Base-by-base conservation (phyloP, 37 sponge, comb jelly and placozoan species). In the Agelas oroides region DNA sequence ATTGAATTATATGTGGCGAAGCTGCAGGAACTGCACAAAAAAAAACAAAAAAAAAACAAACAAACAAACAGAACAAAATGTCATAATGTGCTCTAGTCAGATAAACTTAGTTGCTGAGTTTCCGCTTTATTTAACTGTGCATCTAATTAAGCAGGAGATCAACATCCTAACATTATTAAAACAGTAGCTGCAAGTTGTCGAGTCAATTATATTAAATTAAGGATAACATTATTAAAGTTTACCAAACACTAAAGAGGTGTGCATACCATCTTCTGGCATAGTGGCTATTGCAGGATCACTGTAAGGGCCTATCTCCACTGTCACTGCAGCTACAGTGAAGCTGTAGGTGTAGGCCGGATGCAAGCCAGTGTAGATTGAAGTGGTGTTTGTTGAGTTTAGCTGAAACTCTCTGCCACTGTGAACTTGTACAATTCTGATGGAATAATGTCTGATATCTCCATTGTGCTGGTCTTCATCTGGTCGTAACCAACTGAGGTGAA, bases 21-120 rank as follows among this genome's bases (percentile, higher is more conserved):
- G 70, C 88, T 75, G 34, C 33, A 34, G 88, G 88, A 20, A 71
- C 88, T 87, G 38, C n/a, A n/a, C n/a, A n/a, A n/a, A n/a, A n/a
- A n/a, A n/a, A n/a, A n/a, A n/a, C n/a, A n/a, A n/a, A n/a, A n/a
- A n/a, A n/a, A n/a, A n/a, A n/a, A n/a, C n/a, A n/a, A n/a, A n/a
- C n/a, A n/a, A n/a, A n/a, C n/a, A n/a, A n/a, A n/a, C n/a, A n/a
- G n/a, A n/a, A n/a, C n/a, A n/a, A n/a, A n/a, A n/a, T n/a, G n/a
- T n/a, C n/a, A 2, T 58, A 1, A 57, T 0, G n/a, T n/a, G n/a
- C n/a, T n/a, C n/a, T n/a, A n/a, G n/a, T n/a, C n/a, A n/a, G n/a
- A n/a, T n/a, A n/a, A n/a, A n/a, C n/a, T n/a, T n/a, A n/a, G n/a
- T n/a, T n/a, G n/a, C n/a, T n/a, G n/a, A n/a, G n/a, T n/a, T n/a